A percentile compares a stretch with the other conserved stretches of the same genome.
phyloP scores from a whole-genome alignment of 1,140 invertebrate genomes.

The Halesus radiatus region DNA sequence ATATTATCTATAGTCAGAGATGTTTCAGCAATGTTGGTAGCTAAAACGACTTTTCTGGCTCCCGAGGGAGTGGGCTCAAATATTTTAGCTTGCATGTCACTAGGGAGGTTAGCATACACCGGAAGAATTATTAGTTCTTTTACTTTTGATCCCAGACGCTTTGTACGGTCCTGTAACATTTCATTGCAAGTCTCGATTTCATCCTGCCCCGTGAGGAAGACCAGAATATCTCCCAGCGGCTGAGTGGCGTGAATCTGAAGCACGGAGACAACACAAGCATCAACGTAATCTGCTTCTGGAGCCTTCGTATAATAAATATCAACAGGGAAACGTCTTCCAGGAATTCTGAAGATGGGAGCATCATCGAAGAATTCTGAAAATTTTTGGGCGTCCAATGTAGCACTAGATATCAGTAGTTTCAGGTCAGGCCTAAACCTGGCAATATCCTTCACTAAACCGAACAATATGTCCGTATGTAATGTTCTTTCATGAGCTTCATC shows the following conservation, averaged over 20 bases:
- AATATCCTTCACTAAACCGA: conserved; percentile 98
- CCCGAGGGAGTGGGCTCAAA: conserved; percentile 96
- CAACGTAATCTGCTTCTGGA: conserved; percentile 98
- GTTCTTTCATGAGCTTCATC: conserved; percentile 99
- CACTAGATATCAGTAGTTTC: conserved; percentile 97
- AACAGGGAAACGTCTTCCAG: conserved; percentile 88
- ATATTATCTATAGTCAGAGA: conserved; percentile 99
- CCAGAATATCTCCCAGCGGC: conserved; percentile 94
- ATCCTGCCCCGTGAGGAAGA: conserved; percentile 96
- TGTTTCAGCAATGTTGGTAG: conserved; percentile 99
- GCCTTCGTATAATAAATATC: conserved; percentile 99
- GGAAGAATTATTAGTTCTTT: conserved; percentile 94
- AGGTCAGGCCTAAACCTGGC: conserved; percentile 94
- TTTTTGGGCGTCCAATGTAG: conserved; percentile 97
- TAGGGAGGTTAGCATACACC: conserved; percentile 98
- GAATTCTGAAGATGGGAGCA: conserved; percentile 97
- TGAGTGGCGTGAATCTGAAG: conserved; percentile 98
- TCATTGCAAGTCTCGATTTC: conserved; percentile 98
- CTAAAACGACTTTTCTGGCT: conserved; percentile 95
- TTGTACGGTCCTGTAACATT: conserved; percentile 90
- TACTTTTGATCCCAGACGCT: conserved; percentile 93
- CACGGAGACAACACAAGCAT: conserved; percentile 96
- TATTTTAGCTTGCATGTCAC: conserved; percentile 98
- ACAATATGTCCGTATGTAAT: conserved; percentile 97
- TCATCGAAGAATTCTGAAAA: conserved; percentile 99